These are phyloP conservation scores for Styela clava DNA, from an alignment of 23 tunicate species.

Conservation along the genomic window DNA sequence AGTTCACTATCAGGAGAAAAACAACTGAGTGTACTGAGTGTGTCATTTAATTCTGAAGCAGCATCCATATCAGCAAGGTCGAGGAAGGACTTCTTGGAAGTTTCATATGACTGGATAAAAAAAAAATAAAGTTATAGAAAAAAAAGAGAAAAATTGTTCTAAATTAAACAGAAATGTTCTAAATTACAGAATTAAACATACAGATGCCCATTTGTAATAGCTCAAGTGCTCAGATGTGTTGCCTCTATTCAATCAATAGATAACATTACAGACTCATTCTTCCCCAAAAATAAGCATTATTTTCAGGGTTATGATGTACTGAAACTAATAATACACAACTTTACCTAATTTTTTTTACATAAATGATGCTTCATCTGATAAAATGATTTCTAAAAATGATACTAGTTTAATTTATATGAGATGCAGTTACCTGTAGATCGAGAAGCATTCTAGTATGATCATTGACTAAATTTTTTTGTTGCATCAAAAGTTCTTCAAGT, in stretches of 20 bases:
- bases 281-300: too few species aligned
- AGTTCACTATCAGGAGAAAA: constrained; percentile 15
- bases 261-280: too few species aligned
- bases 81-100: constrained; percentile 39
- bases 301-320: too few species aligned
- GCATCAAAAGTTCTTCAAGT: constrained; percentile 57
- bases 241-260: too few species aligned
- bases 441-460: constrained; percentile 73
- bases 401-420: too few species aligned
- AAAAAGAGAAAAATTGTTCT: not conserved
- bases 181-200: not conserved
- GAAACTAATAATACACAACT: too few species aligned
- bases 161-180: not conserved
- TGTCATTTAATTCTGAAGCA: constrained; percentile 26
- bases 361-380: too few species aligned
- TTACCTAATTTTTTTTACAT: too few species aligned
- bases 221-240: too few species aligned
- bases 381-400: too few species aligned
- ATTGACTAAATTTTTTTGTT: constrained; percentile 57
- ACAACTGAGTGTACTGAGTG: constrained; percentile 16
- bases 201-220: too few species aligned
- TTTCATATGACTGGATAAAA: constrained; percentile 27
- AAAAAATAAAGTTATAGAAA: not conserved
- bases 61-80: constrained; percentile 45
- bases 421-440: constrained; percentile 81